Percentiles rank a stretch among this genome's conserved stretches.
phyloP scores from a whole-genome alignment of 2,113 vertebrate genomes.

The Etheostoma cragini region DNA sequence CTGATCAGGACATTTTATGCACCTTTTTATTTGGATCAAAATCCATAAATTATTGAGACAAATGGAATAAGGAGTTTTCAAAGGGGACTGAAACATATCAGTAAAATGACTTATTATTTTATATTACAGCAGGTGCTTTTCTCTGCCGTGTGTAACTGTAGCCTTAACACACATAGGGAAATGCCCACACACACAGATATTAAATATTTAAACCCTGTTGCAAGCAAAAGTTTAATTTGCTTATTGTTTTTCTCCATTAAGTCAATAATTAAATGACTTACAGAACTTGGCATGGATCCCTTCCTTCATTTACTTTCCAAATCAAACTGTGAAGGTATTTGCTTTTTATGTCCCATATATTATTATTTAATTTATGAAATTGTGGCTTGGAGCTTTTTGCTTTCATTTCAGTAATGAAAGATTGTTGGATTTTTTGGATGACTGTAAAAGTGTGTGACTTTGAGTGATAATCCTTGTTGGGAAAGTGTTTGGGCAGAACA shows the following conservation, averaged over 20 bases:
- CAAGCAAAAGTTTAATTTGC: constrained; percentile 11
- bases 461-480: constrained; percentile 4
- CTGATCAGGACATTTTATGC: not conserved
- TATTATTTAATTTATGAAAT: constrained; percentile 47
- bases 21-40: not conserved
- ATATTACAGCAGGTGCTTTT: not conserved
- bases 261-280: constrained; percentile 47
- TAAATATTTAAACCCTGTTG: not conserved
- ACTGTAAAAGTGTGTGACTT: constrained; percentile 14
- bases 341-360: constrained; percentile 9
- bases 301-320: constrained; percentile 25
- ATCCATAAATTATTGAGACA: not conserved
- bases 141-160: not conserved
- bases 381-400: constrained; percentile 14
- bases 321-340: constrained; percentile 37
- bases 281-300: constrained; percentile 44
- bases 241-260: not conserved
- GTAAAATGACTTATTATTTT: not conserved
- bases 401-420: constrained; percentile 41
- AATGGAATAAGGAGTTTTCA: not conserved
- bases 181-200: constrained; percentile 1
- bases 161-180: not conserved
- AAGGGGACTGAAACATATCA: not conserved
- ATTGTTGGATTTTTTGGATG: constrained; percentile 20
- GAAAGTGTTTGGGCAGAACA: not conserved